Evolutionary conservation across 2,113 vertebrate genomes (phyloP).

Genomic region (Sturnus vulgaris): DNA sequence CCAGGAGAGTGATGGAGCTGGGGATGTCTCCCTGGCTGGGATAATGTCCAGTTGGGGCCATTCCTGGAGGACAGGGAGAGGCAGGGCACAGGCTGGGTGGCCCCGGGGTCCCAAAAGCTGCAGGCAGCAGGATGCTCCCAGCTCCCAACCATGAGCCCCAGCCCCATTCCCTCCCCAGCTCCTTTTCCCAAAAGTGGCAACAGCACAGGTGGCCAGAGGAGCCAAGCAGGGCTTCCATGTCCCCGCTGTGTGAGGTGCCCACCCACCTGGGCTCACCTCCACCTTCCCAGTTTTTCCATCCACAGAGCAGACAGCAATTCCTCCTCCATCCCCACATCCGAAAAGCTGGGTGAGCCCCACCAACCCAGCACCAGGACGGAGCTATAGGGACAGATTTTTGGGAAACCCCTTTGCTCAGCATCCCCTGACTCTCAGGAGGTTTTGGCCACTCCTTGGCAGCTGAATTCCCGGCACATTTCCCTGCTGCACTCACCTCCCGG

Average conservation of each 20-base stretch:
- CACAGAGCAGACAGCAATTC: background rate
- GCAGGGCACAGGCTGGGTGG: background rate
- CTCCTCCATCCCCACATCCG: background rate
- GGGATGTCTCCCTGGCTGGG: accelerated
- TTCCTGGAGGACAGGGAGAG: accelerated
- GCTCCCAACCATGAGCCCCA: accelerated
- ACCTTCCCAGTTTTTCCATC: background rate
- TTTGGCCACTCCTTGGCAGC: background rate
- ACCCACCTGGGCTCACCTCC: background rate
- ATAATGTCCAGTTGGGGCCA: background rate
- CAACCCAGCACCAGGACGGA: accelerated
- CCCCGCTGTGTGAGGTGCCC: background rate
- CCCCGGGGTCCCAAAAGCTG: accelerated
- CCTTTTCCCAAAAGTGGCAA: background rate
- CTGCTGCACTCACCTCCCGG: accelerated
- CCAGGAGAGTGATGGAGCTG: accelerated
- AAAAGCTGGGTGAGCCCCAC: background rate
- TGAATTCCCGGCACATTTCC: accelerated
- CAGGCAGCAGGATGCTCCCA: accelerated
- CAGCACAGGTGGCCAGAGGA: background rate
- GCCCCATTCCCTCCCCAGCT: background rate
- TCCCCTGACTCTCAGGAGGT: accelerated
- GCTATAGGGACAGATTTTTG: background rate
- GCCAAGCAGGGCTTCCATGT: background rate
- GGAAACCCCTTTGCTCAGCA: background rate